Conservation (phyloP, 2,888 invertebrate species). For the Protonemura montana region DNA sequence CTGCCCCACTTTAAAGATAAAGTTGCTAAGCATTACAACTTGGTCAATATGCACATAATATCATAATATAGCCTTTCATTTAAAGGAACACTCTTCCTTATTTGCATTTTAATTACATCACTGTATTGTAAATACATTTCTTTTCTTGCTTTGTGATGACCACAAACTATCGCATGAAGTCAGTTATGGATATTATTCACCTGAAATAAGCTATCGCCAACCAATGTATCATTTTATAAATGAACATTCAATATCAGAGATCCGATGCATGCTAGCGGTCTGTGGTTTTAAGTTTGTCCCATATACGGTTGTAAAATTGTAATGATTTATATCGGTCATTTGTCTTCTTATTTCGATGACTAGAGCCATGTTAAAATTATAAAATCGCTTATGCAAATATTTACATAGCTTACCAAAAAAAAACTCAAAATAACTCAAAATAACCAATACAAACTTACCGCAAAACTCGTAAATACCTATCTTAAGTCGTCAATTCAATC, state of each 20-base stretch:
- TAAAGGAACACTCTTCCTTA: neutral
- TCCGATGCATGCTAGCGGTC: neutral
- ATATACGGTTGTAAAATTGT: no score
- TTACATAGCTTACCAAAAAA: no score
- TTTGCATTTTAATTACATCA: neutral
- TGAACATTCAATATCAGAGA: neutral
- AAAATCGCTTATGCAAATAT: no score
- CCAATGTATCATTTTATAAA: neutral
- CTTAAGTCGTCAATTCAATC: no score
- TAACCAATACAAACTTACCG: no score
- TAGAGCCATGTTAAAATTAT: no score
- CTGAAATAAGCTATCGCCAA: no score
- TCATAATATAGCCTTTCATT: neutral
- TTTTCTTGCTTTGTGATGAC: neutral
- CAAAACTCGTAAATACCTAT: no score
- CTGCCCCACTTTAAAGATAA: neutral
- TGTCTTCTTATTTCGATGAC: no score
- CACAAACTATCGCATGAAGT: neutral
- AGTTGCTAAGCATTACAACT: neutral
- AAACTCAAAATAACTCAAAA: no score
- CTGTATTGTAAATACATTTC: neutral
- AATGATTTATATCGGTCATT: no score
- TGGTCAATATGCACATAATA: neutral
- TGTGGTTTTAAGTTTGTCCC: neutral
- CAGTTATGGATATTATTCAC: no score